Evolutionary conservation across 2,797 vertebrate species (phyloP).

Genomic region (Hoplostethus mediterraneus): DNA sequence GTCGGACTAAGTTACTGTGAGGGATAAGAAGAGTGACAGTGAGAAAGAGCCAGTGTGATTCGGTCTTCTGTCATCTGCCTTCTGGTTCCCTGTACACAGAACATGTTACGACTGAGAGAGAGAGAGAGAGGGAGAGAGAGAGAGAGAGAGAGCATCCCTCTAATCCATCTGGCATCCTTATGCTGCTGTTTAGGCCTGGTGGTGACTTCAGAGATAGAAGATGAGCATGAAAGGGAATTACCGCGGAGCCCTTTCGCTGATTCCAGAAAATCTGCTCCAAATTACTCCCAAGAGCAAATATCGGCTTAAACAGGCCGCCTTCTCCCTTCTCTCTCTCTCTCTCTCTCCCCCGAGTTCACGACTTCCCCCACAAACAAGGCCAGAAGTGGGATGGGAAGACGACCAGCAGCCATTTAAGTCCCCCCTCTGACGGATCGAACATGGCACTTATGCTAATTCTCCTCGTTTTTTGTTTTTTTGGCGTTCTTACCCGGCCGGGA

Average conservation of each 20-base stretch:
- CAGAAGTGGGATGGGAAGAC: conserved; percentile 76
- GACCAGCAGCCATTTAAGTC: conserved; percentile 86
- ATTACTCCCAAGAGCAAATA: conserved; percentile 91
- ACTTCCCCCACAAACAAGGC: conserved; percentile 88
- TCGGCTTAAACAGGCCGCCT: conserved; percentile 89
- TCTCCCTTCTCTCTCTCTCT: conserved; percentile 61
- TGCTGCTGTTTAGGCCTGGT: conserved; percentile 87
- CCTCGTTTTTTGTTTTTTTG: conserved; percentile 66
- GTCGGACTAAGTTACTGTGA: conserved; percentile 71
- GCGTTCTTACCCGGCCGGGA: conserved; percentile 74
- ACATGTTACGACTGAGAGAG: conserved; percentile 62
- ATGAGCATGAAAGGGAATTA: conserved; percentile 93
- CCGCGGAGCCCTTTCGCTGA: conserved; percentile 86
- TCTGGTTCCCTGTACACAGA: conserved; percentile 70
- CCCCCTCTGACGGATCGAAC: conserved; percentile 89
- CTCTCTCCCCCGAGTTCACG: conserved; percentile 79
- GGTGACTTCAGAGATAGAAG: conserved; percentile 87
- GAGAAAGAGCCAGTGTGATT: conserved; percentile 74
- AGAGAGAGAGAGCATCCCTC: conserved; percentile 66
- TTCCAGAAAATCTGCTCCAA: conserved; percentile 90
- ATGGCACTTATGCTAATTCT: conserved; percentile 94
- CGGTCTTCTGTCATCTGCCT: conserved; percentile 73
- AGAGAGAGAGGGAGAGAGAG: conserved; percentile 31
- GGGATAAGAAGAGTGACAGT: conserved; percentile 68
- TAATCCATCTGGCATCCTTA: conserved; percentile 90